Conservation (phyloP, 2,797 vertebrate genomes). For the Macrochelys suwanniensis region DNA sequence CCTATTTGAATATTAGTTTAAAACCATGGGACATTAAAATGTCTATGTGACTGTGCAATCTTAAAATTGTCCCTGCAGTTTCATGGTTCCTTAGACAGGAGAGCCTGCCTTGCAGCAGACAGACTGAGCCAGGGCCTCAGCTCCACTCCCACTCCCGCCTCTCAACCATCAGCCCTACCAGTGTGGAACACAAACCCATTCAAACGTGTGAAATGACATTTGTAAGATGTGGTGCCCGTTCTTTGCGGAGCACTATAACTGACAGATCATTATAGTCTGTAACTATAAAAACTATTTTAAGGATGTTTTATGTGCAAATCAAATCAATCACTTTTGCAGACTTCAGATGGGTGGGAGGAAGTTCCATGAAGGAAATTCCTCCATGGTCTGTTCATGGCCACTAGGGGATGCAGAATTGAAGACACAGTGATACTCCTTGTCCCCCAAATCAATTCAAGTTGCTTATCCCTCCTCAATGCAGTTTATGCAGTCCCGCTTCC, state of each 20-base stretch:
- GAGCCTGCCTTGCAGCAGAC: not conserved
- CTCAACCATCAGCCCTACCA: not conserved
- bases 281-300: not conserved
- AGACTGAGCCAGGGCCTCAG: constrained; percentile 6
- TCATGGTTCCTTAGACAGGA: not conserved
- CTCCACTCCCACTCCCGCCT: not conserved
- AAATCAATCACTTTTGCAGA: not conserved
- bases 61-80: not conserved
- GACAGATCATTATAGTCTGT: not conserved
- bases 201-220: constrained; percentile 2
- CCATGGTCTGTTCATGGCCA: not conserved
- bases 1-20: not conserved
- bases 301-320: not conserved
- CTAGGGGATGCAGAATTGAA: not conserved
- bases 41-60: not conserved
- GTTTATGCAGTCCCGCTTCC: not conserved
- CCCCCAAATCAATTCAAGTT: not conserved
- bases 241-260: not conserved
- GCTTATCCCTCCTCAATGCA: not conserved
- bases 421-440: not conserved
- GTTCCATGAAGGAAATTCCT: not conserved
- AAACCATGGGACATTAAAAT: not conserved
- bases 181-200: not conserved
- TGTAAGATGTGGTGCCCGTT: not conserved
- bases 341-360: not conserved